Evolutionary conservation across 2,888 invertebrate species (phyloP), one percentile per base, ranked within the genome.

Genomic region (Temnothorax unifasciatus): DNA sequence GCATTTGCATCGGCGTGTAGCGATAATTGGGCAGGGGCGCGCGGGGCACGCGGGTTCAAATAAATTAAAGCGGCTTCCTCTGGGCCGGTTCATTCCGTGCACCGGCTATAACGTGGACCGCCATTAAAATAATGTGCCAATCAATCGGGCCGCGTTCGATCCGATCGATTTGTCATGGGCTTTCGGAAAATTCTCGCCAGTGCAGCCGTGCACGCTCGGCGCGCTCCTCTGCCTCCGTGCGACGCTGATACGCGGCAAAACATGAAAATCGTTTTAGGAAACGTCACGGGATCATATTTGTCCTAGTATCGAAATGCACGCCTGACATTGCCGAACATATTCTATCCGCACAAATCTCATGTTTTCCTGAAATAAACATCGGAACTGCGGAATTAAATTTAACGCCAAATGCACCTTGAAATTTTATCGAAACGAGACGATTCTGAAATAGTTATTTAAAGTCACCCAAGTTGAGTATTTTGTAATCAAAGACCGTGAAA

Each of bases 41-140:
- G 61, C 21, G 82, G 44, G 77, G 50, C 1, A 8, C 18, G 50
- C 85, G 76, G 75, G 21, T 64, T 63, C 76, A 84, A 77, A 86
- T 86, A 84, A 86, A 86, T 86, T 84, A 84, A 73, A 82, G 71
- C 63, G 75, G 25, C 64, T 84, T 75, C 57, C 34, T 76, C 34
- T 76, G 76, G 64, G 66, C 59, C 25, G 47, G 41, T 73, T 63
- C 69, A 38, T 63, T 52, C 18, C 47, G 41, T 18, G 52, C 34
- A 0, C 29, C 66, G 66, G 15, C 83, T 79, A 61, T 73, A 83
- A 79, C 84, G 64, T 29, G 13, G 21, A 83, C 69, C 44, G 57
- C 54, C 76, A 84, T 86, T 86, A 71, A 84, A 86, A 83, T 82
- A 83, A 81, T 71, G 69, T 54, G 64, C 79, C 63, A 50, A 34